Evolutionary conservation across 2,888 invertebrate genomes (phyloP).

Genomic region (Pandemis heparana): DNA sequence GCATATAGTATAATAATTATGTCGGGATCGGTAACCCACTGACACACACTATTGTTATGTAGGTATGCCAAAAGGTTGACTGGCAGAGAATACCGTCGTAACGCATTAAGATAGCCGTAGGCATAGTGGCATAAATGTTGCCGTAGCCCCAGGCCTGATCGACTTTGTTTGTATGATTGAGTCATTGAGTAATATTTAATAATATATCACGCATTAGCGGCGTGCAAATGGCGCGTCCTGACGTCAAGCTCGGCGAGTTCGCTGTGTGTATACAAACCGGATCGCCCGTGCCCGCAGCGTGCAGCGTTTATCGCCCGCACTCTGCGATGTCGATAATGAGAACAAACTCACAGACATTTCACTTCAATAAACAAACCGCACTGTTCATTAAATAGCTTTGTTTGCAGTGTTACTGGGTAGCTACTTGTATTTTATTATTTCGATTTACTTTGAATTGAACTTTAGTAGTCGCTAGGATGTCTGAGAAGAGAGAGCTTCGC

Average conservation of each 20-base stretch:
- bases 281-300: slow-evolving; percentile 49
- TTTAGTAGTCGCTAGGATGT: slow-evolving; percentile 58
- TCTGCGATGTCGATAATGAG: slow-evolving; percentile 43
- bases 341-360: slow-evolving; percentile 41
- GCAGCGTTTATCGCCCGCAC: slow-evolving; percentile 47
- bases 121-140: too few relatives aligned
- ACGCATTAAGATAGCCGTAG: too few relatives aligned
- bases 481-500: slow-evolving; percentile 73
- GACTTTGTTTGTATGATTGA: too few relatives aligned
- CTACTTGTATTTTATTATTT: slow-evolving; percentile 26
- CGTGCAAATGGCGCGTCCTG: slow-evolving; percentile 45
- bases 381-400: slow-evolving; percentile 35
- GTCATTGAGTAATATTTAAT: slow-evolving; percentile 1
- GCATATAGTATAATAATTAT: too few relatives aligned
- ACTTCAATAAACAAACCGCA: slow-evolving; percentile 37
- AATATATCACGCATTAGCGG: slow-evolving; percentile 47
- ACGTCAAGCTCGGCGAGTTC: slow-evolving; percentile 42
- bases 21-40: too few relatives aligned
- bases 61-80: too few relatives aligned
- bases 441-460: not conserved
- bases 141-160: too few relatives aligned
- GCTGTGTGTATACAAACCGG: slow-evolving; percentile 39
- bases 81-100: too few relatives aligned
- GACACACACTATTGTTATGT: too few relatives aligned
- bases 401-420: slow-evolving; percentile 14